phyloP scores from a whole-genome alignment of 1,140 invertebrate species.

The Pseudobourletiella spinata region DNA sequence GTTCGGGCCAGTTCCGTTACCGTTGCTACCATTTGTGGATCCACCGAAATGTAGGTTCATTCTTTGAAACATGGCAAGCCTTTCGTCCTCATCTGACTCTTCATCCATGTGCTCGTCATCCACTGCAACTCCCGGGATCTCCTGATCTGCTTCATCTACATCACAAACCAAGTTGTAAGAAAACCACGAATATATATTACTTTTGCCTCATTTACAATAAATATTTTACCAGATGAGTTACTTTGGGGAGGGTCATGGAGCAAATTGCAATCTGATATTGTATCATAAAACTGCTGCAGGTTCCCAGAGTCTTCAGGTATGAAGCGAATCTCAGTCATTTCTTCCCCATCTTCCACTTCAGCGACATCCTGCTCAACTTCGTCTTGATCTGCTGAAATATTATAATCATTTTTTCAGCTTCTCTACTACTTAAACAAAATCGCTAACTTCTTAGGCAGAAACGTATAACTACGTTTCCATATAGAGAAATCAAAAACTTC shows the following conservation, averaged over 20 bases:
- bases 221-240: slow-evolving; percentile 18
- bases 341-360: slow-evolving; percentile 19
- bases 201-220: neutral
- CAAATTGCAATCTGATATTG: slow-evolving; percentile 29
- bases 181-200: too few species aligned
- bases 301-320: slow-evolving; percentile 22
- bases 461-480: too few species aligned
- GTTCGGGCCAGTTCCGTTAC: neutral
- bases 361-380: slow-evolving; percentile 13
- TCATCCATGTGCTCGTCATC: slow-evolving; percentile 18
- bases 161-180: neutral
- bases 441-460: too few species aligned
- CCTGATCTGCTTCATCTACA: slow-evolving; percentile 13
- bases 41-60: slow-evolving; percentile 16
- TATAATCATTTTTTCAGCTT: too few species aligned
- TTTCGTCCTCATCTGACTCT: slow-evolving; percentile 9
- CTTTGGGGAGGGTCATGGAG: slow-evolving; percentile 27
- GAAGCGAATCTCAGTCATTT: slow-evolving; percentile 31
- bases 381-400: neutral
- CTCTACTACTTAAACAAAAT: too few species aligned
- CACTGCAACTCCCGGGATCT: slow-evolving; percentile 7
- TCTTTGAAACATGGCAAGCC: slow-evolving; percentile 13
- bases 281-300: slow-evolving; percentile 22
- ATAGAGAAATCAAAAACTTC: too few species aligned
- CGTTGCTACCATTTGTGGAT: neutral